Evolutionary conservation across 1,140 invertebrate genomes (phyloP).

Genomic region (Halictus rubicundus): DNA sequence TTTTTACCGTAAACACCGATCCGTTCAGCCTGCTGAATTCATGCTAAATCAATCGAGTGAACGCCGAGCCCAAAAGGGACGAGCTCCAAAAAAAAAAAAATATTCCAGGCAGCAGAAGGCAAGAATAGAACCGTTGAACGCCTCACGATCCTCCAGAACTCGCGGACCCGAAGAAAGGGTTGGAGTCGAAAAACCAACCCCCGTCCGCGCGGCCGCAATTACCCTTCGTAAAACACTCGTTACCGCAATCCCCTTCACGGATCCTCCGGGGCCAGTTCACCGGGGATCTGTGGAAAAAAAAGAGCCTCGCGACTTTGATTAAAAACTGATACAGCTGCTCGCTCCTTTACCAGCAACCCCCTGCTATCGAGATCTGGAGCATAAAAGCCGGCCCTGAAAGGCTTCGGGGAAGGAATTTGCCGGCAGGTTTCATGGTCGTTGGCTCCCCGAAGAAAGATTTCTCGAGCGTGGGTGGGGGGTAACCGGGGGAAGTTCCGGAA

Average conservation of each 20-base stretch:
- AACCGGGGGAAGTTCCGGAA: neutral
- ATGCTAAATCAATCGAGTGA: neutral
- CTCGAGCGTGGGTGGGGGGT: neutral
- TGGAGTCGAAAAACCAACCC: slow-evolving; percentile 1
- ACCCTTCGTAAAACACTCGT: slow-evolving; percentile 8
- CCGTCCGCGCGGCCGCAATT: neutral
- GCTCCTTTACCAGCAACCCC: neutral
- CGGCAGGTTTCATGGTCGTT: slow-evolving; percentile 7
- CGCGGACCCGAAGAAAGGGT: neutral
- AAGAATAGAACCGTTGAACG: neutral
- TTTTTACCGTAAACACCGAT: slow-evolving; percentile 14
- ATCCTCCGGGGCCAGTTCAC: neutral
- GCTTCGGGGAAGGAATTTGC: neutral
- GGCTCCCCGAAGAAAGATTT: neutral
- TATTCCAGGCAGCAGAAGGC: neutral
- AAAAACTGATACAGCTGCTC: slow-evolving; percentile 18
- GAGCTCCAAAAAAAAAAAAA: neutral
- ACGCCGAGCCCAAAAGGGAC: neutral
- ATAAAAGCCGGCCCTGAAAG: neutral
- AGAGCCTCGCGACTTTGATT: slow-evolving; percentile 6
- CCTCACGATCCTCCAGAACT: neutral
- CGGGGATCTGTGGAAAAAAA: slow-evolving; percentile 9
- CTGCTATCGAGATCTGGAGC: neutral
- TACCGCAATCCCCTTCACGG: neutral
- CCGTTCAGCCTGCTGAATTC: neutral